Conservation (phyloP, 2,113 vertebrate genomes). For the Hemibates koningsi region DNA sequence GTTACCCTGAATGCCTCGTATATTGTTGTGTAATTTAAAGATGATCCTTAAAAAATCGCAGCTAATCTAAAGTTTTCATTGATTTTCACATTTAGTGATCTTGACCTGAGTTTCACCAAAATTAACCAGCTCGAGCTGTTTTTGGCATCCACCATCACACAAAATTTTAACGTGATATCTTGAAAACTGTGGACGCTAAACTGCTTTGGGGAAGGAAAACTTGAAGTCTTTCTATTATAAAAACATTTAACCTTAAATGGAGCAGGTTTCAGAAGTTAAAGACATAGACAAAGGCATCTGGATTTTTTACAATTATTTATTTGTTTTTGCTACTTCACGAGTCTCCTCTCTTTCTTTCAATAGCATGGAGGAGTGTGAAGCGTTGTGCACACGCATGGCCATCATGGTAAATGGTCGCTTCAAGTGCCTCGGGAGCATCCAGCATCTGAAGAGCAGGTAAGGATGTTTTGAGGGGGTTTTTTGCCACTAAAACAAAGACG, state of each 20-base stretch:
- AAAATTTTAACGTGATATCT: not conserved
- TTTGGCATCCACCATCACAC: not conserved
- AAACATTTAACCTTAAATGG: not conserved
- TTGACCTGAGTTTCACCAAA: not conserved
- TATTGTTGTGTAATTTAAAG: not conserved
- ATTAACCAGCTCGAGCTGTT: not conserved
- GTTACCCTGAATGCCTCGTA: not conserved
- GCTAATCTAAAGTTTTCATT: not conserved
- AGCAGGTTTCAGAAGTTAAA: not conserved
- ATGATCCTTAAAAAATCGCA: accelerated
- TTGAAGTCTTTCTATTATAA: not conserved
- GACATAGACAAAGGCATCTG: not conserved
- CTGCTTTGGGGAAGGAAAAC: not conserved
- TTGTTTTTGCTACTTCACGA: not conserved
- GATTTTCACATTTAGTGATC: not conserved
- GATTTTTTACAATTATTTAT: not conserved
- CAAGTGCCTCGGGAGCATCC: slow-evolving; percentile 91
- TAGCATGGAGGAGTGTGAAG: slow-evolving; percentile 74
- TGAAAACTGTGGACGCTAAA: not conserved
- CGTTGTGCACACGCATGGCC: slow-evolving; percentile 84
- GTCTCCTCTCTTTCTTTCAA: not conserved
- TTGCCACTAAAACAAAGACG: not conserved
- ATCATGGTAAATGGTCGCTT: slow-evolving; percentile 94
- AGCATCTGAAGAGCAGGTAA: slow-evolving; percentile 79
- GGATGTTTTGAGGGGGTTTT: not conserved